These are phyloP conservation scores for Ramphastos sulfuratus DNA, from an alignment of 2,113 vertebrate genomes.

Conservation along the genomic window DNA sequence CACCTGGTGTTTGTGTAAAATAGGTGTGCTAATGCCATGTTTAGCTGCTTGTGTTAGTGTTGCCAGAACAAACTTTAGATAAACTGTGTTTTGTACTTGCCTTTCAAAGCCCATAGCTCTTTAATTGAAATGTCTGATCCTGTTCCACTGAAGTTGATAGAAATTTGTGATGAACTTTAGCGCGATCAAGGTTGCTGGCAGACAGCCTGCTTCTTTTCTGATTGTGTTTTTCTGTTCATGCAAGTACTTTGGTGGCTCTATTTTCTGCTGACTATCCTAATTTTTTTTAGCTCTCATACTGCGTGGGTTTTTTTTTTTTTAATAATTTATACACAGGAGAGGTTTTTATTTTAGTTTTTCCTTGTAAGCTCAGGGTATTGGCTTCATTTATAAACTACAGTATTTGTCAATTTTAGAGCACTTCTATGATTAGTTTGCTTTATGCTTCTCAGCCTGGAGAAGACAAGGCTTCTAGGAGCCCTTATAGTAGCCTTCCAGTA, in stretches of 20 bases:
- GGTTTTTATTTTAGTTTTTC: not conserved
- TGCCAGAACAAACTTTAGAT: not conserved
- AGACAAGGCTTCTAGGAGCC: too few relatives aligned
- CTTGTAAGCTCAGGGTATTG: not conserved
- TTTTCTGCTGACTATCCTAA: not conserved
- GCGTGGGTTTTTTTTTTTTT: not conserved
- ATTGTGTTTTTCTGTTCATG: constrained; percentile 39
- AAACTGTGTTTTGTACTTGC: not conserved
- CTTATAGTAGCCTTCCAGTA: too few relatives aligned
- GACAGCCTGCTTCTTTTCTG: not conserved
- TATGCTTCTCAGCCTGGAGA: not conserved
- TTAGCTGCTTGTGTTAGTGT: not conserved
- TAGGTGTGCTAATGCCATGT: not conserved
- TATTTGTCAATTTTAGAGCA: not conserved
- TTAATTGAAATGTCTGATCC: not conserved
- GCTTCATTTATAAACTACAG: not conserved
- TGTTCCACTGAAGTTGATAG: not conserved
- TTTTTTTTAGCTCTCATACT: not conserved
- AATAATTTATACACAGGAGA: not conserved
- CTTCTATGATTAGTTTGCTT: not conserved
- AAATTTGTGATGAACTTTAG: constrained; percentile 24
- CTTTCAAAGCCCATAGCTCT: not conserved
- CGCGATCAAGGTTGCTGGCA: not conserved
- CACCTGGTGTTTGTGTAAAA: not conserved
- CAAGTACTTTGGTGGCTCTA: not conserved